Percentiles rank a stretch among this genome's conserved stretches.
These are phyloP conservation scores for Sciurus vulgaris DNA, from an alignment of 2,797 vertebrate genomes.

Conservation along the genomic window DNA sequence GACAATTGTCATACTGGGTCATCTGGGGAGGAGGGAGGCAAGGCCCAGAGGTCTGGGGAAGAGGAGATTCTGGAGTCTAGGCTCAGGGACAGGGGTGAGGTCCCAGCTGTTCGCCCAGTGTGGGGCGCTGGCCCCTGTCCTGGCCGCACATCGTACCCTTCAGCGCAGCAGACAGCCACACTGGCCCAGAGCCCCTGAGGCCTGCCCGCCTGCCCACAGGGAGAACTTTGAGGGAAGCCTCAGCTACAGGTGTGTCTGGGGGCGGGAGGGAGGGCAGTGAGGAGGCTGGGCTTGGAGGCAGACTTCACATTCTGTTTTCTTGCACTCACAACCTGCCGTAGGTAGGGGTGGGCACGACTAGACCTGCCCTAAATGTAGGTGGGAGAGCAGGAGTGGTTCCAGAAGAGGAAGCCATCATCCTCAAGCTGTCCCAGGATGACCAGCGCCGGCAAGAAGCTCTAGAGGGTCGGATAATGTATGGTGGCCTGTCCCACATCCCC, in stretches of 20 bases:
- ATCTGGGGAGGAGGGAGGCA: neutral
- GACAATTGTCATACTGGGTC: too few species aligned
- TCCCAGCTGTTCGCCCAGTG: neutral
- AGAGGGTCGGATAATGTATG: neutral
- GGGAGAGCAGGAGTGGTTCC: neutral
- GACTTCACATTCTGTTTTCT: neutral
- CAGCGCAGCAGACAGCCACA: neutral
- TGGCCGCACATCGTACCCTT: neutral
- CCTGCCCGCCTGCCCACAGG: too few species aligned
- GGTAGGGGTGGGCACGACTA: neutral
- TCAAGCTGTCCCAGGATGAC: too few species aligned
- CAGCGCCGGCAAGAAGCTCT: neutral
- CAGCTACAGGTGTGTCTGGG: neutral
- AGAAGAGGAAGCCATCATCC: neutral
- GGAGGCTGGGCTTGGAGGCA: too few species aligned
- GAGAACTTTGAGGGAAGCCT: too few species aligned
- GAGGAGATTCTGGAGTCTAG: too few species aligned
- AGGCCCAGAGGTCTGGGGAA: neutral
- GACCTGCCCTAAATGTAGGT: neutral
- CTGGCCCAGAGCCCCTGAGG: neutral
- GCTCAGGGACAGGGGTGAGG: neutral
- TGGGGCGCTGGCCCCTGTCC: neutral
- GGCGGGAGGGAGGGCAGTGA: rapidly evolving
- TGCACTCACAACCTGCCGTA: neutral
- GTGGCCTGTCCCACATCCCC: neutral